Conservation (phyloP, 2,113 vertebrate genomes). For the Anser cygnoides region DNA sequence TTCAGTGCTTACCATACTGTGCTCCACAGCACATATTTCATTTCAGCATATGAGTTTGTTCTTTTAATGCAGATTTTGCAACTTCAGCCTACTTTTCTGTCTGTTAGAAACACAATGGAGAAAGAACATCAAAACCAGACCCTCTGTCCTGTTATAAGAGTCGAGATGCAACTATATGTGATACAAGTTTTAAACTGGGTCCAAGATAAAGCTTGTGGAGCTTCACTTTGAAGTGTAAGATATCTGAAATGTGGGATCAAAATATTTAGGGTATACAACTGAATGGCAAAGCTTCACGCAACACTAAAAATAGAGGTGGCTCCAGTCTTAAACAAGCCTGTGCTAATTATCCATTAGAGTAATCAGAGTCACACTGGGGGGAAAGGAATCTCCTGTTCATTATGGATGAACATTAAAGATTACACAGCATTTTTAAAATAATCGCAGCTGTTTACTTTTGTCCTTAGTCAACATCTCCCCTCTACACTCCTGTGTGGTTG, state of each 20-base stretch:
- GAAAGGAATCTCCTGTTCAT: neutral
- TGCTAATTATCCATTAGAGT: neutral
- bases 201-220: neutral
- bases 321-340: neutral
- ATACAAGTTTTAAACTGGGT: neutral
- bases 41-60: neutral
- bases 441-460: constrained; percentile 2
- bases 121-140: neutral
- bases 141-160: neutral
- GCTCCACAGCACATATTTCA: neutral
- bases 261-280: neutral
- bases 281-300: neutral
- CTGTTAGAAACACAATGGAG: neutral
- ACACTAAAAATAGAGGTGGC: neutral
- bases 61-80: neutral
- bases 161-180: neutral
- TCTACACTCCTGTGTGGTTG: neutral
- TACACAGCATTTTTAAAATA: neutral
- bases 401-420: neutral
- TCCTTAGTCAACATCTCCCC: neutral
- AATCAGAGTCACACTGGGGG: neutral
- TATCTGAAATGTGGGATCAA: neutral
- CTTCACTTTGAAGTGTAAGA: neutral
- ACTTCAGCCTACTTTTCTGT: neutral
- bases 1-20: neutral